Conservation (phyloP, 1,140 invertebrate species). For the Andrena cerasifolii region DNA sequence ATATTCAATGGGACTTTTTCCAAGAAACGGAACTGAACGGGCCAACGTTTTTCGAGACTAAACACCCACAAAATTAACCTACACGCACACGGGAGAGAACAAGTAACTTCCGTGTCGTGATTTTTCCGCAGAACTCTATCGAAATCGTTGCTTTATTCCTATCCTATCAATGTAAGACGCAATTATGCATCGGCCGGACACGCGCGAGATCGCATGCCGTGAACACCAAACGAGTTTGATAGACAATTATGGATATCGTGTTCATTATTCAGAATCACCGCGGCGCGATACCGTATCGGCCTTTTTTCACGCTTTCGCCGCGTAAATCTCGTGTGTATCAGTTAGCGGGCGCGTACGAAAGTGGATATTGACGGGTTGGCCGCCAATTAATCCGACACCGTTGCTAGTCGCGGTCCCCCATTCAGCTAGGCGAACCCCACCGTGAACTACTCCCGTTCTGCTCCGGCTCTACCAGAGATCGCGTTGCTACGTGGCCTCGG, state of each 20-base stretch:
- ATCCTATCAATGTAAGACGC: background rate
- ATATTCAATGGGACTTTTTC: conserved; percentile 11
- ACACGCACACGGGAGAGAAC: background rate
- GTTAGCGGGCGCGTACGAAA: conserved; percentile 19
- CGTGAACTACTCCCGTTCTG: no score
- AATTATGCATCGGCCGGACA: background rate
- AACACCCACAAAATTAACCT: conserved; percentile 12
- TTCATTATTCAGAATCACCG: conserved; percentile 41
- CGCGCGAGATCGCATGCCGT: background rate
- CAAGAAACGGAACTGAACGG: background rate
- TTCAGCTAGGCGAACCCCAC: background rate
- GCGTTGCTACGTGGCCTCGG: no score
- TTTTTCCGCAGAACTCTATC: background rate
- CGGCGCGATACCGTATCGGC: conserved; percentile 10
- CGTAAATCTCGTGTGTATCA: conserved; percentile 36
- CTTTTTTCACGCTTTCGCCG: conserved; percentile 23
- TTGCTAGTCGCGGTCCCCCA: background rate
- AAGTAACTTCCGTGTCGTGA: background rate
- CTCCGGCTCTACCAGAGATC: no score
- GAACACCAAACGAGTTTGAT: conserved; percentile 23
- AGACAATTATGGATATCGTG: conserved; percentile 47
- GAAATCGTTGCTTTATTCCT: background rate
- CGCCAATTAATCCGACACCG: conserved; percentile 36
- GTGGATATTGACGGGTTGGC: conserved; percentile 23
- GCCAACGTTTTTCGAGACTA: conserved; percentile 11